Evolutionary conservation across 2,888 invertebrate genomes (phyloP).

Genomic region (Tiphia femorata): DNA sequence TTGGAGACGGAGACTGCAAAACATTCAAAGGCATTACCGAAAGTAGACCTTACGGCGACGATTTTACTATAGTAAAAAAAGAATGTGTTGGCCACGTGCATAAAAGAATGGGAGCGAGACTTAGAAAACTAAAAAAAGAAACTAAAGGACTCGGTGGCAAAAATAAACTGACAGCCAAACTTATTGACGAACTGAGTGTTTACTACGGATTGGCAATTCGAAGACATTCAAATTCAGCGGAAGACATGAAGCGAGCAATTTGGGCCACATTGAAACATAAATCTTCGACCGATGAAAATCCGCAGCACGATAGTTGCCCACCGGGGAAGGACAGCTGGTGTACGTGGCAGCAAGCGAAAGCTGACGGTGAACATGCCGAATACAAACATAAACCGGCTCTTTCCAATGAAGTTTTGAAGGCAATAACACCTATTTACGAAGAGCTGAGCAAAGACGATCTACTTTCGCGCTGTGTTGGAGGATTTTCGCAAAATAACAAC

Average conservation of each 20-base stretch:
- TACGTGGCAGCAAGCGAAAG: constrained; percentile 25
- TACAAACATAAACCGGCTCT: neutral
- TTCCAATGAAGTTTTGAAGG: constrained; percentile 8
- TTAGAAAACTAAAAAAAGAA: neutral
- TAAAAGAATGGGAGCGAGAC: constrained; percentile 3
- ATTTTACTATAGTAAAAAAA: neutral
- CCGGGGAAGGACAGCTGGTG: constrained; percentile 29
- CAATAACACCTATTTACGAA: constrained; percentile 18
- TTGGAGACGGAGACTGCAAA: constrained; percentile 21
- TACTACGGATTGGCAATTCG: constrained; percentile 26
- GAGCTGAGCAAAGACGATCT: constrained; percentile 17
- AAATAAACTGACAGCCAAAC: constrained; percentile 37
- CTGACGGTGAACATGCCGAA: neutral
- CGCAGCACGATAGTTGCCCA: constrained; percentile 47
- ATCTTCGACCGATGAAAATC: constrained; percentile 21
- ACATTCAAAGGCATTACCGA: constrained; percentile 15
- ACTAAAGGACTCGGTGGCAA: constrained; percentile 4
- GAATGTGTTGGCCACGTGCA: constrained; percentile 11
- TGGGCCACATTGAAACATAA: constrained; percentile 24
- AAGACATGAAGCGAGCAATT: constrained; percentile 20
- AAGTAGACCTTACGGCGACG: constrained; percentile 10
- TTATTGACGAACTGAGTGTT: constrained; percentile 20
- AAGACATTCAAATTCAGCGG: constrained; percentile 14
- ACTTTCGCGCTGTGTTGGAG: constrained; percentile 20
- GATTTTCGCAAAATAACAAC: constrained; percentile 23